Base-by-base conservation (phyloP, 2,113 vertebrate genomes). In the Ictidomys tridecemlineatus region DNA sequence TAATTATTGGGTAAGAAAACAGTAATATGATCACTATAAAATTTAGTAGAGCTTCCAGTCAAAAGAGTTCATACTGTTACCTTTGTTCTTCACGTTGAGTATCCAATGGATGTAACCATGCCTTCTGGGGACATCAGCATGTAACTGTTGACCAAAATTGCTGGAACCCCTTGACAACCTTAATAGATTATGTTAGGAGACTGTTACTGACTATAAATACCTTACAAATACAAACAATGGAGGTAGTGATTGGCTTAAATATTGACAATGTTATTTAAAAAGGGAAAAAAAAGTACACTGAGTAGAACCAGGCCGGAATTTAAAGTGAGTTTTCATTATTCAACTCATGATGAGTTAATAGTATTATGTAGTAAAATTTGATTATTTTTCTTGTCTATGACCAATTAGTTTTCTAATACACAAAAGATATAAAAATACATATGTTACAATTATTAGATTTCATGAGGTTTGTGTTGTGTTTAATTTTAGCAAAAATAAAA, bases 401-500 rank as follows among this genome's bases (percentile, higher is more conserved):
- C 9, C 24, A 28, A 34, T 77, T 92, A 85, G 45, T 56, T 84
- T 94, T 88, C 17, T 61, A 13, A 80, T 30, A 20, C 11, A 61
- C 74, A 94, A 91, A n/a, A 73, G 13, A 86, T 22, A 79, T 39
- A 51, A 14, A 56, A 56, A 56, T 56, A 56, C 14, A 78, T 65
- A 53, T 69, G 39, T 11, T 24, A 0, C 67, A 67, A 56, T 70
- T 69, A 7, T 78, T 39, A 93, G 3, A 77, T 67, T 80, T 84
- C 39, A 94, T 39, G 6, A 3, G 8, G 3, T 65, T 88, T 74
- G 8, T 63, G 3, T 12, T 82, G 26, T 87, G 5, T 45, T 91
- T 32, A 85, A 72, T 45, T 85, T 91, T 73, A 61, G 53, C 24
- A 73, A 28, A 84, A 93, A 79, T 58, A 13, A 90, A 93, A 53